Evolutionary conservation across 1,140 invertebrate genomes (phyloP), one percentile per base, ranked within the genome.

Genomic region (Hyposmocoma kahamanoa): DNA sequence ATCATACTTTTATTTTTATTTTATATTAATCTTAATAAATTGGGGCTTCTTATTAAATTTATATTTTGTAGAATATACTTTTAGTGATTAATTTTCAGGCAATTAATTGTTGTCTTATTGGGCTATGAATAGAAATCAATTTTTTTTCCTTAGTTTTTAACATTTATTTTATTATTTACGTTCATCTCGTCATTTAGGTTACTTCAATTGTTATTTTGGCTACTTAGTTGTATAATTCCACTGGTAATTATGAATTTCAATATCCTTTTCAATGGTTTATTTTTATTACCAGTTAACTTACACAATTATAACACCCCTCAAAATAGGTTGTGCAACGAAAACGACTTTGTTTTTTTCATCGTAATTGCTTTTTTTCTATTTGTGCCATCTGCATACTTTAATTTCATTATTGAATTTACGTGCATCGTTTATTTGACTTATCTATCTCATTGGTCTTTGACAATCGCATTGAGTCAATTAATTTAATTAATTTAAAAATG

Each of bases 311-410:
- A n/a, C n/a, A n/a, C n/a, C n/a, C n/a, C n/a, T n/a, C n/a, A 13
- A 15, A 36, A n/a, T 70, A 64, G 64, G 61, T 67, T 67, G 63
- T 69, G 64, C 64, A 73, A 70, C 69, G 60, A 75, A 66, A 60
- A 57, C 59, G 54, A 45, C 53, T 59, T 47, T 42, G 22, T 22
- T 22, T 50, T 30, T 56, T 20, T 39, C 42, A 26, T 44, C 32
- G 19, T 54, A 47, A 36, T 47, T 51, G 18, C 32, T 56, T 51
- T 32, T 55, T 26, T 24, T 26, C 30, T 42, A 46, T 57, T 53
- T 62, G 62, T 66, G 62, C 62, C 59, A 67, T 67, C 59, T 63
- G 52, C 49, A 46, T 30, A 42, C 10, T 6, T 5, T 15, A 36
- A 2, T 15, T 17, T 15, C 32, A 17, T 17, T 36, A 3, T 36